Base-by-base conservation (phyloP, 2,113 vertebrate genomes). In the Crypturellus undulatus region DNA sequence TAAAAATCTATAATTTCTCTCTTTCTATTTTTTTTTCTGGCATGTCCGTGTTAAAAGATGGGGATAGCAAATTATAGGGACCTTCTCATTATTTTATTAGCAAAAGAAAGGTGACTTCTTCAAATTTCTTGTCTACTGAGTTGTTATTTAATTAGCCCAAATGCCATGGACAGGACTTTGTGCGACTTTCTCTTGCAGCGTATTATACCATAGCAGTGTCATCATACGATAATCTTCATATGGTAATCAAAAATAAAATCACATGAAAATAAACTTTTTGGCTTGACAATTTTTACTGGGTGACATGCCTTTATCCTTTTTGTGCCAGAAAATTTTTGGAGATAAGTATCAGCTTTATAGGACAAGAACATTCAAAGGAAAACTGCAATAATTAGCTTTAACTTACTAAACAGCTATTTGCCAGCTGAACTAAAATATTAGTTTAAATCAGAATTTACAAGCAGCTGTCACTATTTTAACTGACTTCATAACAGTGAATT, bases 281-380 rank as follows among this genome's bases (percentile, higher is more conserved):
- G 63, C 94, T 97, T 97, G 93, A 92, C 91, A 90, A 21, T 95
- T 86, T 97, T 97, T 98, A 89, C 93, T 97, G 95, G 85, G 43
- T 96, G 83, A 72, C 71, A 79, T 58, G 76, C 64, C 91, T 90
- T 94, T 94, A 79, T 89, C 40, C 90, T 64, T 71, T 78, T 84
- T 84, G 52, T 94, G 59, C 60, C 96, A 40, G 68, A 90, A 79
- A 32, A 4, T 90, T 49, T 92, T 86, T 93, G 38, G 47, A 83
- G 51, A 60, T 58, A 87, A 84, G 80, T 49, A 79, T 5, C 45
- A 36, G 83, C 82, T 95, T 95, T 52, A 15, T 51, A 94, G 34
- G 43, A 51, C 28, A 75, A 92, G 90, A 88, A 51, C 52, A 84
- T 88, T 94, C 94, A 72, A 96, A 96, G 87, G 93, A 94, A 96